Evolutionary conservation across 2,797 vertebrate species (phyloP), one percentile per base, ranked within the genome.

Genomic region (Acanthurus lineatus): DNA sequence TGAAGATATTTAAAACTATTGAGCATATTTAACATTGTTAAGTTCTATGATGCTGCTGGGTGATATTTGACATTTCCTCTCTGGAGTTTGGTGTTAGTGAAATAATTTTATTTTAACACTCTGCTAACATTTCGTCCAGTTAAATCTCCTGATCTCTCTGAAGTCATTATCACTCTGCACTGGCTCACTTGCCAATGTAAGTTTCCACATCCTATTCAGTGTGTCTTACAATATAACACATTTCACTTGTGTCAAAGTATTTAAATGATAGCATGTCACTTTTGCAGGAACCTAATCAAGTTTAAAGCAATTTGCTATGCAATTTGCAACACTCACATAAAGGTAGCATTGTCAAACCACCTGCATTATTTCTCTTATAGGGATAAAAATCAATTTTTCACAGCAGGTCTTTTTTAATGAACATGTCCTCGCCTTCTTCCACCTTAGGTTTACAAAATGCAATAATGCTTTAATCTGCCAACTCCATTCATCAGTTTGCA

Each of bases 401-500:
- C 59, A 59, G 9, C 25, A 6, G 35, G 4, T 22, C 2, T 60
- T 74, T 81, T 53, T 10, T 57, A 79, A 79, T 59, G 16, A 69
- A 63, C 35, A 35, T 54, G 22, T 58, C 32, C 48, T 40, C 45
- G 40, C 47, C 45, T 79, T 45, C 20, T 54, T 76, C 16, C 54
- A 67, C 20, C 49, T 42, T 51, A 54, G 25, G 60, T 84, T 80
- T 73, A 61, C 57, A 77, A 67, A 58, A 47, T 49, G 57, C 76
- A 15, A 48, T 20, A 57, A 68, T 6, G 28, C 63, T 89, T 82
- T 80, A 85, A 81, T 89, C 72, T 82, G 32, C 51, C 25, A 4
- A 69, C 28, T 79, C 61, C 84, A 77, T 88, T 75, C 28, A 77
- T 80, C 58, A 62, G 61, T 79, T 83, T 82, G 56, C 49, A 74